Percentiles rank a stretch among this genome's conserved stretches.
These are phyloP conservation scores for Melanocharis versteri DNA, from an alignment of 2,113 vertebrate genomes.

Conservation along the genomic window DNA sequence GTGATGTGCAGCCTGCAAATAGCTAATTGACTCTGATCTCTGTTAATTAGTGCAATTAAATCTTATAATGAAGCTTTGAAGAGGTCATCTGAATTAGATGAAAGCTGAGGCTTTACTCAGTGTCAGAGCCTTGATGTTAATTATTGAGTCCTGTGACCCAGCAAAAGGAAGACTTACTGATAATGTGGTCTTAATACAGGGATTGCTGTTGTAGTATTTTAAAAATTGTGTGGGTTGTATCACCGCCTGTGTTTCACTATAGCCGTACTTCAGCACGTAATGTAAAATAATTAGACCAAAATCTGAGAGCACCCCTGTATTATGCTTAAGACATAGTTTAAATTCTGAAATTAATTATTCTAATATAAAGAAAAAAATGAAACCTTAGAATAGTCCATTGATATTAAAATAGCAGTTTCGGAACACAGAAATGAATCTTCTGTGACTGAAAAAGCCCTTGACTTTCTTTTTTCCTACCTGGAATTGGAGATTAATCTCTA, in stretches of 20 bases:
- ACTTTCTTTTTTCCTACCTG: background rate
- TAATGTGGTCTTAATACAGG: constrained; percentile 8
- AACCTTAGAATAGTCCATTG: background rate
- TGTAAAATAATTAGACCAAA: background rate
- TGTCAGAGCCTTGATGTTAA: constrained; percentile 80
- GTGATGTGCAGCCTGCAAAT: constrained; percentile 72
- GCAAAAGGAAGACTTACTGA: constrained; percentile 66
- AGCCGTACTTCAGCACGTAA: background rate
- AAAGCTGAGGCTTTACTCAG: constrained; percentile 81
- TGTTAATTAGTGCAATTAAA: constrained; percentile 83
- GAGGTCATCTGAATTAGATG: constrained; percentile 82
- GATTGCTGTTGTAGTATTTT: background rate
- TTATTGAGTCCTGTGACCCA: constrained; percentile 78
- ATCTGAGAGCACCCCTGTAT: background rate
- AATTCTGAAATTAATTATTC: background rate
- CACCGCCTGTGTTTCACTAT: background rate
- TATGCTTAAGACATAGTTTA: background rate
- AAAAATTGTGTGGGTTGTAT: background rate
- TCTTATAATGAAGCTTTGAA: constrained; percentile 85
- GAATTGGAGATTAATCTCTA: background rate
- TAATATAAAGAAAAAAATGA: background rate
- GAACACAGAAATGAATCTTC: background rate
- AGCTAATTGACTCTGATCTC: constrained; percentile 81
- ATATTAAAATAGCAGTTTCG: background rate
- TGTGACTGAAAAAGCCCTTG: background rate